Evolutionary conservation across 2,888 invertebrate genomes (phyloP).

Genomic region (Caenorhabditis zanzibari): DNA sequence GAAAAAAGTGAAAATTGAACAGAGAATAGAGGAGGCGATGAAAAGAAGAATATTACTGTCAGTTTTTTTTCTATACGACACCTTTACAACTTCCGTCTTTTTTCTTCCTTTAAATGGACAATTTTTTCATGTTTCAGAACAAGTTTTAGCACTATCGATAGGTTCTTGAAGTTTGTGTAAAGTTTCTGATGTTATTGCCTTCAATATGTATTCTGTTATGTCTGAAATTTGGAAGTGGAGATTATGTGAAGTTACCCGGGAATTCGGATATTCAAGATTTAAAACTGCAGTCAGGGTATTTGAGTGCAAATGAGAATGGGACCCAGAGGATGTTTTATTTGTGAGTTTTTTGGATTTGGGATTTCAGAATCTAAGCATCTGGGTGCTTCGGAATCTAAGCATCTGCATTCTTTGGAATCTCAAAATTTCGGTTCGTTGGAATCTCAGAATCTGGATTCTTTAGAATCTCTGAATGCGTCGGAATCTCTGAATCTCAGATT

Average conservation of each 20-base stretch:
- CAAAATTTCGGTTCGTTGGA: too few species aligned
- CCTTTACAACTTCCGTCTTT: not conserved
- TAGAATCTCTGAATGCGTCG: too few species aligned
- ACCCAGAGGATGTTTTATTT: slow-evolving; percentile 84
- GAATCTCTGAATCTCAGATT: too few species aligned
- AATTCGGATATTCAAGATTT: slow-evolving; percentile 77
- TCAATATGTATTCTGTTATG: not conserved
- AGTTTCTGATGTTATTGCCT: not conserved
- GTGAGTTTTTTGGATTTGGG: slow-evolving; percentile 82
- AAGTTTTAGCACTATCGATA: not conserved
- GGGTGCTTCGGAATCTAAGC: too few species aligned
- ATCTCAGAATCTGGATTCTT: too few species aligned
- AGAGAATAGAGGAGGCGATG: not conserved
- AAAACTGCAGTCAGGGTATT: slow-evolving; percentile 85
- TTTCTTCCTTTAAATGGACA: not conserved
- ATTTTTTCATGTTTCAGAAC: not conserved
- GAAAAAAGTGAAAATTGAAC: slow-evolving; percentile 41
- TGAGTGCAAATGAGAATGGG: slow-evolving; percentile 83
- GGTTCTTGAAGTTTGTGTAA: not conserved
- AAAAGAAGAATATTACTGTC: slow-evolving; percentile 11
- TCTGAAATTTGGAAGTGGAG: slow-evolving; percentile 7
- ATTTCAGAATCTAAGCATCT: not conserved
- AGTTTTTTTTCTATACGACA: slow-evolving; percentile 1
- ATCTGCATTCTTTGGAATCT: too few species aligned
- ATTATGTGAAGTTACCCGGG: slow-evolving; percentile 37